Base-by-base conservation (phyloP, 23 tunicate species). In the Pegea sp. region DNA sequence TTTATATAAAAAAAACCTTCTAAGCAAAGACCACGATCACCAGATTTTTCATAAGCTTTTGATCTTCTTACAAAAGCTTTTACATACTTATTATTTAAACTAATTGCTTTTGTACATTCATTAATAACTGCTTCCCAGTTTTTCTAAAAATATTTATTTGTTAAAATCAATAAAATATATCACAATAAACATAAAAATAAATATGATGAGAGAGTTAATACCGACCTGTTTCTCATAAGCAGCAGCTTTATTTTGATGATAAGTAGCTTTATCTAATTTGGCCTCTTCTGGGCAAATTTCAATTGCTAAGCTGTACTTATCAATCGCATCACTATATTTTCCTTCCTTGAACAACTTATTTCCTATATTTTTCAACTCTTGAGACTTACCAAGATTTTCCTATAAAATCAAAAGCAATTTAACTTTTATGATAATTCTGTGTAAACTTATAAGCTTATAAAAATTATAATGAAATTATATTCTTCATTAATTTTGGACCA, bases 221-320 rank as follows among this genome's bases (percentile, higher is more conserved):
- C 62, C 18, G 64, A 84, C 95, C 72, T 64, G 28, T 59, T 84
- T 84, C 26, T 84, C 95, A 69, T 67, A 28, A 6, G 95, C 95
- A 18, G 95, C 95, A 22, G 95, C 95, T 33, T 59, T 84, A 44
- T 84, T 84, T 53, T 84, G 95, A 31, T 73, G 81, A 55, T 59
- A 84, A 7, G 95, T 74, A 18, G 95, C 64, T 29, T 75, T 66
- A 13, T 84, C 95, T 23, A 61, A 50, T 42, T 68, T 73, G 18
- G 59, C 44, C 4, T 59, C 57, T 4, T 53, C 63, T 2, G 95
- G 95, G 42, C 95, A 84, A 34, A 74, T 67, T 24, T 38, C 34
- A 18, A 84, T 84, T 11, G 95, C 84, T 52, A 67, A 67, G 53
- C 68, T 30, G 44, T 84, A 84, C 42, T 84, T 68, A 22, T 67